These are phyloP conservation scores for Mormyrus iriodes DNA, from an alignment of 2,113 vertebrate genomes.

Conservation along the genomic window DNA sequence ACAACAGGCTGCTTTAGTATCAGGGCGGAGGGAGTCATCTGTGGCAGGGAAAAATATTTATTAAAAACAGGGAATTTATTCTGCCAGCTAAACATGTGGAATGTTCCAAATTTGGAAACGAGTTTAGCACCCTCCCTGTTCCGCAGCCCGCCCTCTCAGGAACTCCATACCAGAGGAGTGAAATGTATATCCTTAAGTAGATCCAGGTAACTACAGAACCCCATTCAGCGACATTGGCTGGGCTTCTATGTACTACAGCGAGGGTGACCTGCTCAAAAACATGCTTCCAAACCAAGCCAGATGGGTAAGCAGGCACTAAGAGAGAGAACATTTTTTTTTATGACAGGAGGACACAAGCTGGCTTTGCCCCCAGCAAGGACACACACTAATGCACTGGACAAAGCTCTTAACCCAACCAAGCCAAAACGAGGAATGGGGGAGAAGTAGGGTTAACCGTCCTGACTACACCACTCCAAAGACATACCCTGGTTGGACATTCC, in stretches of 20 bases:
- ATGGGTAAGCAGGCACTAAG: not conserved
- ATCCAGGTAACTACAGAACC: not conserved
- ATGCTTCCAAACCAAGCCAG: not conserved
- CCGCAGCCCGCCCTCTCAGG: not conserved
- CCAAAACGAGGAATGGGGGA: not conserved
- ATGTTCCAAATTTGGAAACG: not conserved
- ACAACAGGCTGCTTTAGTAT: not conserved
- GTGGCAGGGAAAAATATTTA: not conserved
- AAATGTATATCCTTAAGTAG: not conserved
- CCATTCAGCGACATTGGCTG: not conserved
- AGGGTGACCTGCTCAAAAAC: not conserved
- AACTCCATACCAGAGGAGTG: not conserved
- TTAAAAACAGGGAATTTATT: not conserved
- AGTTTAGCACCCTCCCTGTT: not conserved
- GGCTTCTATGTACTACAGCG: not conserved
- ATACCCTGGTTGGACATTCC: not conserved
- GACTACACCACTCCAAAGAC: not conserved
- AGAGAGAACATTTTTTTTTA: too few species aligned
- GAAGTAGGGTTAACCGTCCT: not conserved
- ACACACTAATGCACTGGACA: not conserved
- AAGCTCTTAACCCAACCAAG: not conserved
- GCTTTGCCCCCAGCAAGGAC: not conserved
- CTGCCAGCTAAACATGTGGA: not conserved
- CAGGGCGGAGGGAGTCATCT: not conserved
- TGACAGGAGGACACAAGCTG: not conserved